These are phyloP conservation scores for Echinops telfairi DNA, from an alignment of 2,113 vertebrate genomes.

Conservation along the genomic window DNA sequence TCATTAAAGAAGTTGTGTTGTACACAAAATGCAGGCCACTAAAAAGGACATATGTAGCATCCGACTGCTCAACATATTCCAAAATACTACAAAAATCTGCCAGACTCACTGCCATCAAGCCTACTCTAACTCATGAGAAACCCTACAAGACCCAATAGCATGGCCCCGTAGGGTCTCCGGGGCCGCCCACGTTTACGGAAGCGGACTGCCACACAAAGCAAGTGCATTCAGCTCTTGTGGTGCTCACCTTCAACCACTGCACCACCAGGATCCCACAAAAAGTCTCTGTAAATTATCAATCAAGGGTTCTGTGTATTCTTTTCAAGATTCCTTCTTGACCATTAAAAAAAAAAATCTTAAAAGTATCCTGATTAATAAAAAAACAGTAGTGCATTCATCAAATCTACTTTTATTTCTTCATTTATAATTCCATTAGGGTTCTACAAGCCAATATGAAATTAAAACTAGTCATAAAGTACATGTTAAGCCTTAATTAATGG, in stretches of 20 bases:
- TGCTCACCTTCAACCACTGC: neutral
- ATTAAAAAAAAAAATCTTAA: constrained; percentile 31
- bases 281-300: neutral
- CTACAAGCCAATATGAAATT: constrained; percentile 39
- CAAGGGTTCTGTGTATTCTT: constrained; percentile 20
- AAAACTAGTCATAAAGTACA: constrained; percentile 16
- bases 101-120: neutral
- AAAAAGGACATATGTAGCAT: constrained; percentile 19
- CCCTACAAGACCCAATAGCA: neutral
- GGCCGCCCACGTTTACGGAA: no score
- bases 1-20: constrained; percentile 13
- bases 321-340: neutral
- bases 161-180: neutral
- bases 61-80: neutral
- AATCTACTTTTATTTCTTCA: neutral
- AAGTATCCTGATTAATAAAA: constrained; percentile 40
- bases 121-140: neutral
- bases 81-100: neutral
- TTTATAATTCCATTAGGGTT: constrained; percentile 28
- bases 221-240: neutral
- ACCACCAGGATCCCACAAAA: constrained; percentile 18
- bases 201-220: neutral
- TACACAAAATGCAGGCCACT: neutral
- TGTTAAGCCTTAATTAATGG: no score
- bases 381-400: neutral